phyloP scores from a whole-genome alignment of 2,113 vertebrate species.

The Gobius niger region DNA sequence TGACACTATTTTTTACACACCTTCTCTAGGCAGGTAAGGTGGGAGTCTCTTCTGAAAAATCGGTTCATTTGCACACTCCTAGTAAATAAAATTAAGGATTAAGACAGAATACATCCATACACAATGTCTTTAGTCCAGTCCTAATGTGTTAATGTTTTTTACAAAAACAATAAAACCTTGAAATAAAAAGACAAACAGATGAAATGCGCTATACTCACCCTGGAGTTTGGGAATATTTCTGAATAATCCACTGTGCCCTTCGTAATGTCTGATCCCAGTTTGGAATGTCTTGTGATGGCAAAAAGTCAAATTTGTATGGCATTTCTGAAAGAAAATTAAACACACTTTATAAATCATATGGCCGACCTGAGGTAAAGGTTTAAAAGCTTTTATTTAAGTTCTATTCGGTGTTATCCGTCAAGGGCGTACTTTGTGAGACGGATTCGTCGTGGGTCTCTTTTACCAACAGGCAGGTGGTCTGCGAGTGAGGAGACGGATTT shows the following conservation, averaged over 20 bases:
- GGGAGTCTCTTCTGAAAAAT: conserved; percentile 87
- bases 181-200: neutral
- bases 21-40: conserved; percentile 94
- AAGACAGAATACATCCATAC: neutral
- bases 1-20: conserved; percentile 66
- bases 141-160: neutral
- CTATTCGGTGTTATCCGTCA: neutral
- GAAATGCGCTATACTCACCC: conserved; percentile 75
- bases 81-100: conserved; percentile 20
- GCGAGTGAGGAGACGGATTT: conserved; percentile 90
- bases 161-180: neutral
- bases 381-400: neutral
- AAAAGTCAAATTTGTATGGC: conserved; percentile 93
- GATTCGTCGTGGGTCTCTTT: conserved; percentile 83
- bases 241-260: conserved; percentile 92
- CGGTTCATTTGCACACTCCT: conserved; percentile 91
- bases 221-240: conserved; percentile 85
- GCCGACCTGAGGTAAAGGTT: neutral
- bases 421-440: conserved; percentile 85
- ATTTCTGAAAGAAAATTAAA: conserved; percentile 74
- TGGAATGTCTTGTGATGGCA: conserved; percentile 84
- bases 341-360: conserved; percentile 7
- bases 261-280: conserved; percentile 88
- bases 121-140: neutral
- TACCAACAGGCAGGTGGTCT: conserved; percentile 92